Evolutionary conservation across 2,888 invertebrate genomes (phyloP).

Genomic region (Neoaliturus tenellus): DNA sequence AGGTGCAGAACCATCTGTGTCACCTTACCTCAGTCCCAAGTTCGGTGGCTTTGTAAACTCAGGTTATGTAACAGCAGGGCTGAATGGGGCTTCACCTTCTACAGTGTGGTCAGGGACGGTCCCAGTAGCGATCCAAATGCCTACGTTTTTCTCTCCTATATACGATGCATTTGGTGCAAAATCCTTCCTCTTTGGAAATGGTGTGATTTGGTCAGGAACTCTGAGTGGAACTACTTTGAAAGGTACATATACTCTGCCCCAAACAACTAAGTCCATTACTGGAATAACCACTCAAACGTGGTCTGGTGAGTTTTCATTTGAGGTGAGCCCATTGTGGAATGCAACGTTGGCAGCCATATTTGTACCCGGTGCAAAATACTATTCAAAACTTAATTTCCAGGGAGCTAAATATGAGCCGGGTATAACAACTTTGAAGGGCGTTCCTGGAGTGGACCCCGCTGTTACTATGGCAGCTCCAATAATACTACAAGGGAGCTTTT

Average conservation of each 20-base stretch:
- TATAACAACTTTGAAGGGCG: conserved; percentile 6
- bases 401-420: conserved; percentile 30
- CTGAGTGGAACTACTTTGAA: conserved; percentile 61
- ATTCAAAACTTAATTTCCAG: conserved; percentile 53
- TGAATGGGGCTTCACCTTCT: conserved; percentile 47
- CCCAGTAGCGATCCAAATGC: conserved; percentile 60
- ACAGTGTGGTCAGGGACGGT: conserved; percentile 63
- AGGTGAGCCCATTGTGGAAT: conserved; percentile 50
- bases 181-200: conserved; percentile 60
- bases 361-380: conserved; percentile 54
- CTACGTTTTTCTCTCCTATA: conserved; percentile 60
- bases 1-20: conserved; percentile 20
- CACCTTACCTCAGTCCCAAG: conserved; percentile 14
- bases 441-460: conserved; percentile 14
- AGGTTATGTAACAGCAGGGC: conserved; percentile 59
- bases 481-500: conserved; percentile 49
- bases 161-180: conserved; percentile 40
- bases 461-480: conserved; percentile 44
- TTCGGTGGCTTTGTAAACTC: conserved; percentile 61
- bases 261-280: conserved; percentile 53
- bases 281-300: conserved; percentile 24
- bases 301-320: conserved; percentile 49
- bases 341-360: conserved; percentile 40
- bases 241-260: conserved; percentile 61
- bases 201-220: conserved; percentile 62